Base-by-base conservation (phyloP, 1,140 invertebrate species). In the Tetragnatha versicolor region DNA sequence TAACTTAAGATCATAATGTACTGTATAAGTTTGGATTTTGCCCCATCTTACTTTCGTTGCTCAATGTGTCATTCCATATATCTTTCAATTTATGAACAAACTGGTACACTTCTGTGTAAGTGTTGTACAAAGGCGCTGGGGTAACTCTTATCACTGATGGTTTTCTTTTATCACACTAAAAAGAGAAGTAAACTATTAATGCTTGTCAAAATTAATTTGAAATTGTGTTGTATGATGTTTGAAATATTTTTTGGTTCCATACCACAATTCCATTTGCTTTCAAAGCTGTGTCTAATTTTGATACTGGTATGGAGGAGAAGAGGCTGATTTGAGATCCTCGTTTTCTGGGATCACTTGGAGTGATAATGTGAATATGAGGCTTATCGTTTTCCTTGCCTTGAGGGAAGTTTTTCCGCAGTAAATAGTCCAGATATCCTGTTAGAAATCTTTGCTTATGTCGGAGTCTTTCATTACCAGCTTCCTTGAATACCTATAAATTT, bases 311-410 rank as follows among this genome's bases (percentile, higher is more conserved):
- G 29, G 83, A 85, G 58, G 88, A 87, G 12, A 83, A 83, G 22
- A 90, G 65, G 1, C 89, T 90, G 12, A 90, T 85, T 82, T 90
- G 89, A 65, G 86, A 86, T 0, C 89, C 89, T 70, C 89, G 80
- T 81, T 89, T 83, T n/a, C 83, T 81, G 2, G 88, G 86, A 82
- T 89, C 85, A 33, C 82, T 81, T 4, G 89, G 90, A 1, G 89
- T 90, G 3, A 90, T 85, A 31, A 89, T 88, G 14, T 86, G 82
- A 10, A 88, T 82, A 49, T 83, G 81, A 6, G 82, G 49, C 1
- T 58, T 25, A 20, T 76, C 25, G n/a, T 20, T 51, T 5, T 58
- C 42, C 12, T 58, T 39, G 10, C 29, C 22, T 14, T 78, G 65
- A 10, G 58, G 55, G 61, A 82, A 79, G 49, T 70, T 51, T 9